phyloP scores from a whole-genome alignment of 2,113 vertebrate species.

The Brachionichthys hirsutus region DNA sequence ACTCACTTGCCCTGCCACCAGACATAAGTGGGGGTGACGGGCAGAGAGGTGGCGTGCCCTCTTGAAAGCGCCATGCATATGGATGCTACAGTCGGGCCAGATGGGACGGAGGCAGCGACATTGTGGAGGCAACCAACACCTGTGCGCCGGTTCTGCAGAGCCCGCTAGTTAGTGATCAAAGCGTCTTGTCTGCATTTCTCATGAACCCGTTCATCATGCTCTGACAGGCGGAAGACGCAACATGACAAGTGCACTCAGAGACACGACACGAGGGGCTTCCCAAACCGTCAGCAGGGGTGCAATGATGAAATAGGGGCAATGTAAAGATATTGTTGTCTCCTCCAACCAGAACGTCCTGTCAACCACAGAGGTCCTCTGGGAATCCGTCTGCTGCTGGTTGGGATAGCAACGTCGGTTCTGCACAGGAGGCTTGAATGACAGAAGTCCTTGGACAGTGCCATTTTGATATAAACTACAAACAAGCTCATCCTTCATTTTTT shows the following conservation, averaged over 20 bases:
- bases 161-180: conserved; percentile 58
- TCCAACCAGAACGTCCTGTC: no score
- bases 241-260: conserved; percentile 39
- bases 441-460: no score
- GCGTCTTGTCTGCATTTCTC: conserved; percentile 62
- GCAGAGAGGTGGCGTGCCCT: conserved; percentile 32
- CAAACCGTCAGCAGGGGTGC: conserved; percentile 17
- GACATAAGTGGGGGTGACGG: conserved; percentile 9
- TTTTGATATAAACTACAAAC: no score
- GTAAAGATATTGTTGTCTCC: not conserved
- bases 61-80: conserved; percentile 59
- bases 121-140: conserved; percentile 61
- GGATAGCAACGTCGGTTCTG: no score
- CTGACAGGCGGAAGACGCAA: conserved; percentile 45
- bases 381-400: no score
- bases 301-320: conserved; percentile 2
- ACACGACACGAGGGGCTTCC: conserved; percentile 9
- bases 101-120: conserved; percentile 64
- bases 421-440: no score
- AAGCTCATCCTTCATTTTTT: no score
- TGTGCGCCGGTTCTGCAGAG: conserved; percentile 43
- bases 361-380: no score
- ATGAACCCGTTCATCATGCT: conserved; percentile 46
- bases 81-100: conserved; percentile 58
- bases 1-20: conserved; percentile 17